phyloP scores from a whole-genome alignment of 2,797 vertebrate genomes.

The Halcyon leucocephala region DNA sequence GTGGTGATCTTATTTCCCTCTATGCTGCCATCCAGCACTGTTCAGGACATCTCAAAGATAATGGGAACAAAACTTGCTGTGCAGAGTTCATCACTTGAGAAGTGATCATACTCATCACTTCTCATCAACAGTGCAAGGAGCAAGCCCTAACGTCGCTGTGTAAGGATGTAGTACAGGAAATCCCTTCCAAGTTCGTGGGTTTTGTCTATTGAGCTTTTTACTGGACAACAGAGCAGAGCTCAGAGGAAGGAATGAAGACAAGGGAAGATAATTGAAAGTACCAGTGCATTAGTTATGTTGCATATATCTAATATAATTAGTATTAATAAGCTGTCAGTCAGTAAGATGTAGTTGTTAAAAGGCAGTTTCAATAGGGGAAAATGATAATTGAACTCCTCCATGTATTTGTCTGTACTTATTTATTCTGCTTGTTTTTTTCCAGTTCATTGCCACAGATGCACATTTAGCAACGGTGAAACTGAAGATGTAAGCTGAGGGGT shows the following conservation, averaged over 20 bases:
- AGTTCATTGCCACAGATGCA: conserved; percentile 66
- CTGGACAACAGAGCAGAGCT: background rate
- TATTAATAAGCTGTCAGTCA: conserved; percentile 82
- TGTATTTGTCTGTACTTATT: conserved; percentile 77
- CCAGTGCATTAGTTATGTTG: conserved; percentile 44
- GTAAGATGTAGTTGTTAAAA: conserved; percentile 80
- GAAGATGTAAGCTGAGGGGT: background rate
- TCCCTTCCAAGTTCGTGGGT: background rate
- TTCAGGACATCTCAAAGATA: background rate
- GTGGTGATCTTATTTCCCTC: background rate
- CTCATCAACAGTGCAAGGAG: background rate
- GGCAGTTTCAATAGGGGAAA: conserved; percentile 74
- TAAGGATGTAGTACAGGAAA: background rate
- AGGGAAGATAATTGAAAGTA: conserved; percentile 67
- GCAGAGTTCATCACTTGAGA: too few relatives aligned
- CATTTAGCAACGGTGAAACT: conserved; percentile 44
- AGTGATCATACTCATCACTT: background rate
- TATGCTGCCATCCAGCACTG: accelerated
- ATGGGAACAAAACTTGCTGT: background rate
- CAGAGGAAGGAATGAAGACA: conserved; percentile 51
- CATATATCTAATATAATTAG: conserved; percentile 77
- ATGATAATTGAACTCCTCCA: conserved; percentile 75
- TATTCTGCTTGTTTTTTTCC: conserved; percentile 48
- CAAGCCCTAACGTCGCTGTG: accelerated
- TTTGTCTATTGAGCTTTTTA: background rate